Percentiles rank a stretch among this genome's conserved stretches.
Evolutionary conservation across 2,888 invertebrate species (phyloP).

Genomic region (Pseudolycoriella hygida): DNA sequence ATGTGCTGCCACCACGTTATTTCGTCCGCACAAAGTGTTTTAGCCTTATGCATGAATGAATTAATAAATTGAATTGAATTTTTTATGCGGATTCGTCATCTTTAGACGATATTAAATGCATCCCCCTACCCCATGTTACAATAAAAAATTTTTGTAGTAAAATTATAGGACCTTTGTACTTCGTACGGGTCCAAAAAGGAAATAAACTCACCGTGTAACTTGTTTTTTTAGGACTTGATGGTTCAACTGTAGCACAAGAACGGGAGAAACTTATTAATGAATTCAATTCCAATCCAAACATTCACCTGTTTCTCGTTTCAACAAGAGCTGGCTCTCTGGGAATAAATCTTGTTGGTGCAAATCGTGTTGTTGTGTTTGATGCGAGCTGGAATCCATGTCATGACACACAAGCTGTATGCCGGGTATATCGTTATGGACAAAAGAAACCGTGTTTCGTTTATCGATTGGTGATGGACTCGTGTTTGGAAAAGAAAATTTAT

Average conservation of each 20-base stretch:
- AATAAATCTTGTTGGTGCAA: slow-evolving; percentile 93
- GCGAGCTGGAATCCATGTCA: slow-evolving; percentile 99
- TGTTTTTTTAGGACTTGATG: slow-evolving; percentile 60
- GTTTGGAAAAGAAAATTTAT: slow-evolving; percentile 94
- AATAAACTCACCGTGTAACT: neutral
- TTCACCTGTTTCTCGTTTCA: slow-evolving; percentile 86
- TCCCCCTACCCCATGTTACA: too few species aligned
- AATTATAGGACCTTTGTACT: too few species aligned
- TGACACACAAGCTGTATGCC: slow-evolving; percentile 92
- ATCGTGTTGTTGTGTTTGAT: slow-evolving; percentile 92
- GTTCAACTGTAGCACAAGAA: slow-evolving; percentile 85
- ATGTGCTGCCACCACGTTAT: too few species aligned
- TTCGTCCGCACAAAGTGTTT: too few species aligned
- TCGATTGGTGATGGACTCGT: slow-evolving; percentile 90
- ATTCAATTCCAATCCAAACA: slow-evolving; percentile 76
- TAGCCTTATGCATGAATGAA: too few species aligned
- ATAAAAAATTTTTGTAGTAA: too few species aligned
- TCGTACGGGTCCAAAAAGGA: too few species aligned
- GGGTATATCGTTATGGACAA: slow-evolving; percentile 91
- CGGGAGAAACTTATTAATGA: slow-evolving; percentile 91
- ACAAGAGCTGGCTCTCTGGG: slow-evolving; percentile 93
- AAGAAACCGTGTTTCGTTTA: slow-evolving; percentile 89
- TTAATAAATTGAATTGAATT: too few species aligned
- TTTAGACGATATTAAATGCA: too few species aligned
- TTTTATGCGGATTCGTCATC: too few species aligned